These are phyloP conservation scores for Rallus crepitans DNA, from an alignment of 2,797 vertebrate species.

Conservation along the genomic window DNA sequence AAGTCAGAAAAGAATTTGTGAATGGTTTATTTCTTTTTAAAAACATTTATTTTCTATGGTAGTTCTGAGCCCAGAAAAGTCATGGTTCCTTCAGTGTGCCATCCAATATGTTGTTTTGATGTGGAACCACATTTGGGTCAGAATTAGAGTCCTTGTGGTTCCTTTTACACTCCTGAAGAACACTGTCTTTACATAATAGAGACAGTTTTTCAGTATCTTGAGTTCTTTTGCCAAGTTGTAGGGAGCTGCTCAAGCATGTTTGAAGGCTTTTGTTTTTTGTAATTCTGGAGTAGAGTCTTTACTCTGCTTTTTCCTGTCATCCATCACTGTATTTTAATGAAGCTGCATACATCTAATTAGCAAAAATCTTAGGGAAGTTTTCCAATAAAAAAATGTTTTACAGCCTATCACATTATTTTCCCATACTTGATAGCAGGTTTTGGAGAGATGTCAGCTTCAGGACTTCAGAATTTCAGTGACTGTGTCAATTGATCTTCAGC, in stretches of 20 bases:
- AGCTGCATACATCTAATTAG: neutral
- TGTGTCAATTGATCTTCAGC: neutral
- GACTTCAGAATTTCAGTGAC: neutral
- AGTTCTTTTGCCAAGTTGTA: neutral
- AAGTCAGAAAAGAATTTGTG: neutral
- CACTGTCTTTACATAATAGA: neutral
- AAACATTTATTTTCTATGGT: neutral
- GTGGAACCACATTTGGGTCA: neutral
- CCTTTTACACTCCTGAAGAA: neutral
- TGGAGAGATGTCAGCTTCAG: neutral
- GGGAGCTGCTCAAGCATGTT: neutral
- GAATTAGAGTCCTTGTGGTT: neutral
- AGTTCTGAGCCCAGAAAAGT: neutral
- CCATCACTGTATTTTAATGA: neutral
- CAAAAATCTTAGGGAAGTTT: neutral
- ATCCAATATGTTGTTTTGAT: neutral
- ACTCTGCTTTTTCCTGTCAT: neutral
- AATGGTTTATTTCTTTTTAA: neutral
- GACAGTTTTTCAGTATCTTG: neutral
- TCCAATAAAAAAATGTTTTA: neutral
- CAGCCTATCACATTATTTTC: neutral
- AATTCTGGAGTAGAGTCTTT: neutral
- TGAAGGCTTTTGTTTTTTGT: neutral
- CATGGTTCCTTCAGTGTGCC: neutral
- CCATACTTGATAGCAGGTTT: neutral